phyloP scores from a whole-genome alignment of 2,888 invertebrate species.

The Conomelus anceps region DNA sequence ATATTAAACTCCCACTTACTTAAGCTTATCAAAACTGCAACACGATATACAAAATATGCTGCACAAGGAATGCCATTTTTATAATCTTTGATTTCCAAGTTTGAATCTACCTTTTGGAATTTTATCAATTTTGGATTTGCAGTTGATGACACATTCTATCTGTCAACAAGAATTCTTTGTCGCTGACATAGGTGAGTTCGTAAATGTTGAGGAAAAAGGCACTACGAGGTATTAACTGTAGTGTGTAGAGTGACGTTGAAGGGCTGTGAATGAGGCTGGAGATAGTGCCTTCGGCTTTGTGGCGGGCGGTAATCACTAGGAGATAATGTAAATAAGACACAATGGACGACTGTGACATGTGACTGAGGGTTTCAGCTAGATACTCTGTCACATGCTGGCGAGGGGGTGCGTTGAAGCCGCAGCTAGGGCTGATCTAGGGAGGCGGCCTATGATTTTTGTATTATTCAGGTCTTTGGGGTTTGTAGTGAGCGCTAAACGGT shows the following conservation, averaged over 20 bases:
- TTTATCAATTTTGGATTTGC: neutral
- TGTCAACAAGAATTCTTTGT: neutral
- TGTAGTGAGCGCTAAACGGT: neutral
- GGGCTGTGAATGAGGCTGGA: neutral
- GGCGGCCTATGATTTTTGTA: neutral
- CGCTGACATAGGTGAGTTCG: neutral
- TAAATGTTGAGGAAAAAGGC: neutral
- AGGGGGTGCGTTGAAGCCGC: neutral
- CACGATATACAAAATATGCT: no score
- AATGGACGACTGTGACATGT: slow-evolving; percentile 19
- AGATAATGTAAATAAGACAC: slow-evolving; percentile 25
- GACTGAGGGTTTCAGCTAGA: neutral
- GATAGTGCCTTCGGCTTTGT: slow-evolving; percentile 3
- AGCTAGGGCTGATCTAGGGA: neutral
- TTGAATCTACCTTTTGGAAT: neutral
- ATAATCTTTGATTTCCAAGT: no score
- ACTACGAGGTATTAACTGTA: neutral
- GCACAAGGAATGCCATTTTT: no score
- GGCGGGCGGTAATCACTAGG: slow-evolving; percentile 18
- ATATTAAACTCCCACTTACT: no score
- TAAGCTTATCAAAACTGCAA: no score
- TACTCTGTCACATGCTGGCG: neutral
- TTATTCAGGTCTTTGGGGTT: neutral
- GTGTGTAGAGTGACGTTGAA: neutral
- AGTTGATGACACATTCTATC: neutral